Evolutionary conservation across 1,140 invertebrate species (phyloP).

Genomic region (Drosophila sturtevanti): DNA sequence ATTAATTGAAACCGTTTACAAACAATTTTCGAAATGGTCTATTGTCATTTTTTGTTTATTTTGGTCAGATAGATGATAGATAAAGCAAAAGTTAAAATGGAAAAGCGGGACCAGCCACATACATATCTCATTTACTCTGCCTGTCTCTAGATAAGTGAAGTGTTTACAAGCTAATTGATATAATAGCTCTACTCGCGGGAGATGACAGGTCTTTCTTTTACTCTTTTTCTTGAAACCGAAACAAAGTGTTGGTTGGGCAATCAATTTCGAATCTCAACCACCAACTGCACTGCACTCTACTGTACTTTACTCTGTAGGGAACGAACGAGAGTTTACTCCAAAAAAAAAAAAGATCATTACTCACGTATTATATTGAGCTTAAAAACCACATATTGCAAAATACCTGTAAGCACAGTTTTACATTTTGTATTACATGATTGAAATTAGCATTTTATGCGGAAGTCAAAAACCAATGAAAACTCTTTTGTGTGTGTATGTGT

Average conservation of each 20-base stretch:
- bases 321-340: slow-evolving; percentile 27
- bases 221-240: slow-evolving; percentile 10
- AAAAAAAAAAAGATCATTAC: slow-evolving; percentile 37
- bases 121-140: slow-evolving; percentile 12
- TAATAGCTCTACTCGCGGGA: slow-evolving; percentile 37
- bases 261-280: no score
- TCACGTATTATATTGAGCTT: no score
- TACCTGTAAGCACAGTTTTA: slow-evolving; percentile 19
- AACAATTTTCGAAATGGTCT: slow-evolving; percentile 47
- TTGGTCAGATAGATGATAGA: slow-evolving; percentile 19
- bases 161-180: slow-evolving; percentile 67
- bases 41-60: slow-evolving; percentile 23
- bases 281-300: no score
- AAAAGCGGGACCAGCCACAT: no score
- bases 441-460: slow-evolving; percentile 36
- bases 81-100: slow-evolving; percentile 18
- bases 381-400: no score
- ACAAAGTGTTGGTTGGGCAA: background rate
- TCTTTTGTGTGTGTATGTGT: no score
- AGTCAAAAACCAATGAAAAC: slow-evolving; percentile 29
- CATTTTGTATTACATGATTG: slow-evolving; percentile 3
- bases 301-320: no score
- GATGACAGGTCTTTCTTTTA: slow-evolving; percentile 8
- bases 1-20: slow-evolving; percentile 50
- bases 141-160: slow-evolving; percentile 45